Base-by-base conservation (phyloP, 2,113 vertebrate species). In the Murina feae region DNA sequence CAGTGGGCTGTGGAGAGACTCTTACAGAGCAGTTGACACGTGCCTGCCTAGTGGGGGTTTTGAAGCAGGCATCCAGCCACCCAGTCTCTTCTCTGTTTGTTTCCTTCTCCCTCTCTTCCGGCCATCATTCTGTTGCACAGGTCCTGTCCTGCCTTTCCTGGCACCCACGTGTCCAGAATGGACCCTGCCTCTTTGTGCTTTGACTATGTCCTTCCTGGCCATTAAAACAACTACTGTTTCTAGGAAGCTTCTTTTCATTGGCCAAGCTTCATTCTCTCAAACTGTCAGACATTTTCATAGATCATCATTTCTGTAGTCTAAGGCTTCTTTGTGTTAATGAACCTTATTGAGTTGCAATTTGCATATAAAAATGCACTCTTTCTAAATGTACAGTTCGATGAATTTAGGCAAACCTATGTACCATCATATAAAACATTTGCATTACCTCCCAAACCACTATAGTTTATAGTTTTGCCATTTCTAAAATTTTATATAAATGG, bases 401-500 rank as follows among this genome's bases (percentile, higher is more conserved):
- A 69, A 79, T 85, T 94, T 89, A 94, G 51, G 37, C 28, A 83
- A 86, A 58, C 17, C 32, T 79, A 17, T 42, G 76, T 35, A 28
- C 4, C 32, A 80, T 44, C 65, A 49, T 13, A 58, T 16, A 66
- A 89, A 83, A 60, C 49, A 94, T 88, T 28, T 93, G 71, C 37
- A 75, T 92, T 90, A 68, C 10, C 28, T 23, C 25, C 2, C 10
- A 35, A 72, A 68, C 65, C 30, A 87, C 28, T 82, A 49, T 23
- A 20, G 51, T 85, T 90, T 51, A 63, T 47, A 66, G 35, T 49
- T 93, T 81, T 86, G n/a, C 30, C 44, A 86, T 94, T 94, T 94
- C 47, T 85, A 65, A 79, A 97, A 81, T 92, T 95, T 93, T 86
- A 80, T 86, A 76, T 96, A 92, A 79, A 86, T 79, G 49, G 63